These are phyloP conservation scores for Triops longicaudatus DNA, from an alignment of 1,140 invertebrate genomes.

Conservation along the genomic window DNA sequence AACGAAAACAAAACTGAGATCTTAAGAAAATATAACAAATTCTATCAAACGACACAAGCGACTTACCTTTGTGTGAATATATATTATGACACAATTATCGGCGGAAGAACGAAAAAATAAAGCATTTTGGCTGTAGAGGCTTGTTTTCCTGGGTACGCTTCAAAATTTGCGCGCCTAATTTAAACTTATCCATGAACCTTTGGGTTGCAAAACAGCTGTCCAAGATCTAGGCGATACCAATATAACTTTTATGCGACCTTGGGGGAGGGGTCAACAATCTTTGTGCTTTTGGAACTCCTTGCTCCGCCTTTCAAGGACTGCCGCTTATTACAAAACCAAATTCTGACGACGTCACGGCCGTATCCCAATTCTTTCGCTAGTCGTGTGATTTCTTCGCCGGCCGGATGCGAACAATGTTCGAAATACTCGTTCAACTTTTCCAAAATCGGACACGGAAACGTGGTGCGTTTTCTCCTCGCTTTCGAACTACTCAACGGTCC, in stretches of 20 bases:
- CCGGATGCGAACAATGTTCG: conserved; percentile 93
- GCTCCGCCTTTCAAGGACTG: conserved; percentile 44
- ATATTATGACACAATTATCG: no score
- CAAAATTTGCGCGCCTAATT: background rate
- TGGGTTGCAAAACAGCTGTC: background rate
- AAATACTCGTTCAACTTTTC: conserved; percentile 92
- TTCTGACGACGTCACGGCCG: conserved; percentile 93
- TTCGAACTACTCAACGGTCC: conserved; percentile 62
- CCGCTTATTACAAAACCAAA: conserved; percentile 99
- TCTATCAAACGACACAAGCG: no score
- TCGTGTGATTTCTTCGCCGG: conserved; percentile 92
- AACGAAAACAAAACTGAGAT: no score
- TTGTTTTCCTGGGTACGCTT: background rate
- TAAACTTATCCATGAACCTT: background rate
- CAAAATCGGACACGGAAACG: conserved; percentile 74
- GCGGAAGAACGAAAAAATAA: no score
- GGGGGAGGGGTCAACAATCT: background rate
- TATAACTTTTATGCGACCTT: background rate
- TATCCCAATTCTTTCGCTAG: conserved; percentile 90
- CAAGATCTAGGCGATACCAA: background rate
- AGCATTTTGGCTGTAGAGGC: no score
- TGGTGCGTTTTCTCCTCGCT: conserved; percentile 89
- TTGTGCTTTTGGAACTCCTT: background rate
- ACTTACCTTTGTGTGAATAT: no score
- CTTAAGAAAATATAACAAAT: no score